Conservation (phyloP, 2,888 invertebrate genomes). For the Pardosa pseudoannulata region DNA sequence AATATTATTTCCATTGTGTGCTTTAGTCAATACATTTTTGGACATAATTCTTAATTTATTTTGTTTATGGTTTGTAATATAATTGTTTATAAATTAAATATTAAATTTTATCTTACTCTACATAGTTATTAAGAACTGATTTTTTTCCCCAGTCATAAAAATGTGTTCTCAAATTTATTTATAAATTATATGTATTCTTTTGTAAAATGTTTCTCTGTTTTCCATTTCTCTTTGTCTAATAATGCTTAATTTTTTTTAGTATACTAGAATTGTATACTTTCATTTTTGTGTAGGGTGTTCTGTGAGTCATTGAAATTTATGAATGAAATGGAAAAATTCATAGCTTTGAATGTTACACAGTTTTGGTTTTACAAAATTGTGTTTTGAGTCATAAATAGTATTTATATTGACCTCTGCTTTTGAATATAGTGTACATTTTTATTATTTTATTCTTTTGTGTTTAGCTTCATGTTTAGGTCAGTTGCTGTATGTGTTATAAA, state of each 20-base stretch:
- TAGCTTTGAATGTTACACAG: background rate
- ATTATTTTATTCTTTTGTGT: background rate
- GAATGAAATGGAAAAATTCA: background rate
- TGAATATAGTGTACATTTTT: background rate
- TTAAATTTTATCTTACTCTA: too few relatives aligned
- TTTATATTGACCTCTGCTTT: background rate
- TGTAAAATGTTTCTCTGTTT: background rate
- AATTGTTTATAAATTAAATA: too few relatives aligned
- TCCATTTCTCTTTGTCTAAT: background rate
- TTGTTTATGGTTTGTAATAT: too few relatives aligned
- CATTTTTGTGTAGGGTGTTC: background rate
- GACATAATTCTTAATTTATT: too few relatives aligned
- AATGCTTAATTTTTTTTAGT: background rate
- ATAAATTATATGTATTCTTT: background rate
- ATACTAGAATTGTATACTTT: background rate
- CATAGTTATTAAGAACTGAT: too few relatives aligned
- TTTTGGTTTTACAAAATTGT: constrained; percentile 19
- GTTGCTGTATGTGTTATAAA: background rate
- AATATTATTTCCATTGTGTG: too few relatives aligned
- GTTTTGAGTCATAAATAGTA: background rate
- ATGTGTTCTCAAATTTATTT: background rate
- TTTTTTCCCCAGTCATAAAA: background rate
- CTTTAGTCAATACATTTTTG: too few relatives aligned
- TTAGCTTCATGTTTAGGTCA: background rate
- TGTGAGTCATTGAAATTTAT: background rate